Base-by-base conservation (phyloP, 2,888 invertebrate species). In the Hirtodrosophila cameraria region DNA sequence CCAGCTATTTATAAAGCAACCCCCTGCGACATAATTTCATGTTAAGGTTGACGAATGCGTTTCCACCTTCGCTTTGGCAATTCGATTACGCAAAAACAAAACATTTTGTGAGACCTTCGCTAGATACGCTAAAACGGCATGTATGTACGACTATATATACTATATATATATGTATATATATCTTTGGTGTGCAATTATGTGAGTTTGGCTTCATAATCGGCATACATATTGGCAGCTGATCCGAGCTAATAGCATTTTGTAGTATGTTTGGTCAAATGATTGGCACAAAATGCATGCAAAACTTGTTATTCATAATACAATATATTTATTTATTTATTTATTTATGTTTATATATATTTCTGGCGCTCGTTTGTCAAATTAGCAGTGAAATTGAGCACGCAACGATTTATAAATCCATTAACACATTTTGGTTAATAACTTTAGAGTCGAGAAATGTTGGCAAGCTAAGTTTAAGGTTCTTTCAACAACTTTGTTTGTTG, bases 71-170 rank as follows among this genome's bases (percentile, higher is more conserved):
- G 42, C 62, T 50, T 59, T 49, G 61, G 33, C 53, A 68, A 73
- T n/a, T 72, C 74, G 80, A 73, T 83, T 83, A 66, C 58, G 64
- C 66, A 83, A 83, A 66, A 57, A 61, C 39, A 62, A 63, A 49
- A 38, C 36, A 50, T 23, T 27, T 45, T 31, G 49, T 30, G 6
- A 46, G 25, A 50, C 60, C 67, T 48, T 64, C 55, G 38, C 31
- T 45, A 69, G 45, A 41, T 15, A n/a, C 35, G 48, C 55, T 43
- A 58, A 67, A 55, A 67, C 52, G 75, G 74, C 18, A 61, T 33
- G n/a, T 43, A n/a, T n/a, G n/a, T n/a, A n/a, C n/a, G n/a, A n/a
- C n/a, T n/a, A 5, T 18, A 18, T 18, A 18, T 18, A 18, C 18
- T 23, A 41, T 39, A 8, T 27, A 2, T 23, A 12, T 57, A 27